Base-by-base conservation (phyloP, 1,140 invertebrate species). In the Bilobella aurantiaca region DNA sequence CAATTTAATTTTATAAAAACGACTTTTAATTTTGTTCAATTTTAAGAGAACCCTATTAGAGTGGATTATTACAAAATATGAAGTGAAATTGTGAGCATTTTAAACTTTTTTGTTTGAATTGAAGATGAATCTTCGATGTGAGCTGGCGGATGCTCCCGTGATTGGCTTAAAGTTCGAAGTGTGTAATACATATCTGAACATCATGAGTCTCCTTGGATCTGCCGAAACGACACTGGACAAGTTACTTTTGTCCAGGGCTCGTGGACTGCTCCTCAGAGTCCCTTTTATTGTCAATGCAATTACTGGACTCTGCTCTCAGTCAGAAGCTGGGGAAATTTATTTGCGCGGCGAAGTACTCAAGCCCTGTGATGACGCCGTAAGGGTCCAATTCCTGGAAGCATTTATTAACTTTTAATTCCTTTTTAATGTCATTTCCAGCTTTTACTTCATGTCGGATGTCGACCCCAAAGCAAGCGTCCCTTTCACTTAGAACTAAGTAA, bases 281-380 rank as follows among this genome's bases (percentile, higher is more conserved):
- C 59, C 59, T 30, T 37, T 62, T 25, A 62, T 62, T n/a, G 29
- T 62, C 5, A 62, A 62, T 62, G 59, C 59, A 5, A 31, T 62
- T 5, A 8, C 59, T 5, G 59, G 59, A 30, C 59, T 62, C 18
- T 62, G 59, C 32, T 23, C 25, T 25, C 32, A 37, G 23, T 37
- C 32, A 18, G 21, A 62, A 42, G 21, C 59, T 8, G 59, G 59
- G 21, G 59, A 62, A 42, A 5, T 62, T 23, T 67, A 63, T 42
- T 42, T 67, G 2, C 31, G 66, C 31, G 66, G 49, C n/a, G 66
- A 67, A 63, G 37, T 67, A 16, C 49, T 67, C 29, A 56, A 47
- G 12, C 61, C 32, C 18, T 21, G 53, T 32, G 62, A 67, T 28
- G 56, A 32, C 37, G 61, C 60, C 30, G 64, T 58, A 47, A n/a